Percentiles rank a stretch among this genome's conserved stretches.
Conservation (phyloP, 2,113 vertebrate species). For the Onychorhynchus coronatus region DNA sequence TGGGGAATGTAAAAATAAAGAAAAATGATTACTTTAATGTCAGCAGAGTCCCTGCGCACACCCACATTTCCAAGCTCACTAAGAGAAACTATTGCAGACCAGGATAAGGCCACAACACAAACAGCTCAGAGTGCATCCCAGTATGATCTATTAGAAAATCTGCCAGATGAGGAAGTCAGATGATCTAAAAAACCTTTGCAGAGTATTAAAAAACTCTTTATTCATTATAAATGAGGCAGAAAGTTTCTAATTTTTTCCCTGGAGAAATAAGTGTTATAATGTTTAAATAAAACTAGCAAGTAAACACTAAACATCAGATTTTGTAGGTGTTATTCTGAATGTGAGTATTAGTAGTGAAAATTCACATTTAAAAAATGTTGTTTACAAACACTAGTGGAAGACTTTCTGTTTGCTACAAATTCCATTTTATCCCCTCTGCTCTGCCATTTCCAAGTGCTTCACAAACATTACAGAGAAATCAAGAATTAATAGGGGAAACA, state of each 20-base stretch:
- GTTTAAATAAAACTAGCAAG: background rate
- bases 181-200: background rate
- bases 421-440: background rate
- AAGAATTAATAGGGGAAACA: background rate
- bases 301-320: background rate
- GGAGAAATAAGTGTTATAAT: background rate
- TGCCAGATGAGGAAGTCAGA: background rate
- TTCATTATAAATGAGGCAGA: background rate
- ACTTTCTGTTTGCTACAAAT: background rate
- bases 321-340: background rate
- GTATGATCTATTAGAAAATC: background rate
- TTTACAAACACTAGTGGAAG: background rate
- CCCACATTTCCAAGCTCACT: background rate
- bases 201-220: background rate
- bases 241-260: background rate
- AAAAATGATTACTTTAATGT: background rate
- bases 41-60: background rate
- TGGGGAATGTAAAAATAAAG: background rate
- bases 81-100: background rate
- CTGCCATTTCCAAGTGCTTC: background rate
- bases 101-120: background rate
- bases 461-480: background rate
- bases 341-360: background rate
- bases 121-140: background rate
- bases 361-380: background rate